Base-by-base conservation (phyloP, 1,140 invertebrate genomes). In the Trypoxylus dichotomus region DNA sequence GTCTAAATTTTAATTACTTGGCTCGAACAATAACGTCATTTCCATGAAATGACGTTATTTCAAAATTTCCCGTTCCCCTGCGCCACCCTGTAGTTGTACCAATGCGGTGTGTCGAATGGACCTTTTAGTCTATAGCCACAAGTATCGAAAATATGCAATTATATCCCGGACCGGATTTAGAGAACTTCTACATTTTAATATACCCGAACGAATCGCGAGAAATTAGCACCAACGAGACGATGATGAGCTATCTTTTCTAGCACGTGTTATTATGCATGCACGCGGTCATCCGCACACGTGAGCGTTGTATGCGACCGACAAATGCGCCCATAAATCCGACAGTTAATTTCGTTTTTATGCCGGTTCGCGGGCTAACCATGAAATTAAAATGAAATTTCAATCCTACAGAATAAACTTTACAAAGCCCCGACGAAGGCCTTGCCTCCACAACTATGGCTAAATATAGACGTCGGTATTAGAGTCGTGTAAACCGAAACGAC, bases 321-420 rank as follows among this genome's bases (percentile, higher is more conserved):
- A 47, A 7, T n/a, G n/a, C n/a, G n/a, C 10, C 60, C n/a, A 27
- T 63, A 63, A 63, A 63, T 19, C 60, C 25, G 60, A 24, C 19
- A 63, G 60, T 63, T 63, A 63, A 63, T 63, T 63, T 63, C 19
- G 60, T 63, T 63, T 63, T 63, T 63, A 63, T 24, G 60, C 25
- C 60, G 21, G 60, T 63, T 27, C 60, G 60, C 25, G 21, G 24
- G 25, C 60, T 25, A 0, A 63, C 21, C 60, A 19, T 63, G 60
- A 63, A 63, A 63, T 63, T 63, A 63, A 63, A 63, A 63, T 3
- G 25, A 63, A 63, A 63, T 63, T 63, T 63, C 60, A 63, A 63
- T 63, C 60, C 60, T 11, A 27, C 7, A 27, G 60, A 24, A 63
- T 27, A 63, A 63, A 63, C 24, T 63, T 63, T 24, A 63, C 21